A percentile compares a stretch with the other conserved stretches of the same genome.
Evolutionary conservation across 1,140 invertebrate species (phyloP).

Genomic region (Proctacanthus coquilletti): DNA sequence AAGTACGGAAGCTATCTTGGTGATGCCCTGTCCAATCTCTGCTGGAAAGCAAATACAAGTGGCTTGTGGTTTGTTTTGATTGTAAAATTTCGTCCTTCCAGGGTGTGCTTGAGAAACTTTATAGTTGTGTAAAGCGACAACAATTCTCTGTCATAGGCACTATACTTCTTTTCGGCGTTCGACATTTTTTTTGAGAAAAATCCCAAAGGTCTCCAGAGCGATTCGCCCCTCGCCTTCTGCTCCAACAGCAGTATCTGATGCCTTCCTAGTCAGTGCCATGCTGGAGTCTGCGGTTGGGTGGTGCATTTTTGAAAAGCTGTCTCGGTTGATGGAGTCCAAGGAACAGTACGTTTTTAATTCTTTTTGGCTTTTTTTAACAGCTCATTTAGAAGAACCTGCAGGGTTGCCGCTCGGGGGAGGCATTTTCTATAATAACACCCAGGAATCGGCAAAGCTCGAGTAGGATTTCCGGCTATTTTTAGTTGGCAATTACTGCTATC

Average conservation of each 20-base stretch:
- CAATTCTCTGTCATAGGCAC: constrained; percentile 29
- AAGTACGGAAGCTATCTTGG: constrained; percentile 17
- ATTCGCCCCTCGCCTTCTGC: constrained; percentile 25
- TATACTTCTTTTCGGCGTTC: constrained; percentile 15
- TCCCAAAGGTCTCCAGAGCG: constrained; percentile 20
- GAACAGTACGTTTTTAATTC: constrained; percentile 11
- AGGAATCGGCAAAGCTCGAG: constrained; percentile 17
- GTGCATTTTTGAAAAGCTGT: constrained; percentile 26
- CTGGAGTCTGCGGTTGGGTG: constrained; percentile 11
- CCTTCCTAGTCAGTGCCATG: constrained; percentile 16
- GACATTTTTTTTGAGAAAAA: constrained; percentile 28
- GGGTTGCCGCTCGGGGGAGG: constrained; percentile 15
- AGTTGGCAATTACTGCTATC: constrained; percentile 12
- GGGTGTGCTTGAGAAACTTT: constrained; percentile 17
- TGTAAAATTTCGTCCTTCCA: constrained; percentile 18
- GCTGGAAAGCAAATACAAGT: constrained; percentile 13
- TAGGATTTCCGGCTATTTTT: constrained; percentile 11
- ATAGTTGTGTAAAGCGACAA: constrained; percentile 18
- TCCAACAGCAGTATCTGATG: constrained; percentile 23
- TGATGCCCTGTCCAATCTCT: constrained; percentile 15
- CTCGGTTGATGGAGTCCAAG: constrained; percentile 7
- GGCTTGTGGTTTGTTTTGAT: constrained; percentile 25
- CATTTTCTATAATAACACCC: constrained; percentile 20
- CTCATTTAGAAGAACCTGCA: constrained; percentile 11
- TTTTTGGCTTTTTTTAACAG: constrained; percentile 11